These are phyloP conservation scores for Zaprionus capensis DNA, from an alignment of 1,140 invertebrate species.

Conservation along the genomic window DNA sequence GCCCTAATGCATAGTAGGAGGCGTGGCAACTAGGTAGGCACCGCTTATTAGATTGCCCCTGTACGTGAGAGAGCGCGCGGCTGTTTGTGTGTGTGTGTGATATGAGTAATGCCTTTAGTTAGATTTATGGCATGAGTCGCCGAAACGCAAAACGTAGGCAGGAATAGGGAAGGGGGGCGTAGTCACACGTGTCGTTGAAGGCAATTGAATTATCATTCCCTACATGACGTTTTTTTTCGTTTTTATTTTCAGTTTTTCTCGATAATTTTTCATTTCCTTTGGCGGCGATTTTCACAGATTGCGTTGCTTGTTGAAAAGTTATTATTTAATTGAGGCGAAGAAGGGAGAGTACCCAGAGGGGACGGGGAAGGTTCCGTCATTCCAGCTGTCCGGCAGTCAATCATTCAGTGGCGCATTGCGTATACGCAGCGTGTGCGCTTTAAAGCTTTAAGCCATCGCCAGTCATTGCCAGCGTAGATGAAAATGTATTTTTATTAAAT, in stretches of 20 bases:
- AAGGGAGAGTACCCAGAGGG: background rate
- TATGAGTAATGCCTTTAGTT: slow-evolving; percentile 44
- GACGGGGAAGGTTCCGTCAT: background rate
- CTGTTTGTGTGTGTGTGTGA: slow-evolving; percentile 20
- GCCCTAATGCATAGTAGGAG: slow-evolving; percentile 24
- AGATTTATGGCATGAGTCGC: slow-evolving; percentile 43
- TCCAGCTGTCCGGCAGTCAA: slow-evolving; percentile 14
- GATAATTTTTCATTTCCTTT: slow-evolving; percentile 50
- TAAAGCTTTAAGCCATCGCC: background rate
- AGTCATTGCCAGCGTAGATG: background rate
- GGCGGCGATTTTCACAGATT: slow-evolving; percentile 15
- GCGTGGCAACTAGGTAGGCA: slow-evolving; percentile 41
- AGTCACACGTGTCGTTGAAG: slow-evolving; percentile 49
- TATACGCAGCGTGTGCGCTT: slow-evolving; percentile 24
- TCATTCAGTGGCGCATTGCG: slow-evolving; percentile 24
- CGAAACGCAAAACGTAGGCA: slow-evolving; percentile 3
- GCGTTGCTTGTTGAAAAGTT: slow-evolving; percentile 16
- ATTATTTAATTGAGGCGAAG: slow-evolving; percentile 27
- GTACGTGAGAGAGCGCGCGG: background rate
- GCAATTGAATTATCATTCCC: slow-evolving; percentile 74
- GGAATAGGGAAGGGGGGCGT: background rate
- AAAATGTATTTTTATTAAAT: slow-evolving; percentile 25
- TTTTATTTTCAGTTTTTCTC: background rate
- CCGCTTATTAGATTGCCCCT: slow-evolving; percentile 66
- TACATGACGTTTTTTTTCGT: slow-evolving; percentile 49